Evolutionary conservation across 2,888 invertebrate species (phyloP), one percentile per base, ranked within the genome.

Genomic region (Gasteruption jaculator): DNA sequence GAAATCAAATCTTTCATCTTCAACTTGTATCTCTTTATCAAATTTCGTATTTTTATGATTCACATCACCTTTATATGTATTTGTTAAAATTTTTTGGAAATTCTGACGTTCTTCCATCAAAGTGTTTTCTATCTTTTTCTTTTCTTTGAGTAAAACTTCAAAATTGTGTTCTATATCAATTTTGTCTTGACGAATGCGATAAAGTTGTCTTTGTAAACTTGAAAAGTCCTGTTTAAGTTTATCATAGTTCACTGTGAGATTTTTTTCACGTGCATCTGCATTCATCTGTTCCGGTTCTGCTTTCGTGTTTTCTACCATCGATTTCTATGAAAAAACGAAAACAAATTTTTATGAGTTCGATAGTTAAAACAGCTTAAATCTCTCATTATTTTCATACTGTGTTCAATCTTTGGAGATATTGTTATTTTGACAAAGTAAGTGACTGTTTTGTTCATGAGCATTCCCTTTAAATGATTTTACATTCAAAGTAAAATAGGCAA

Each of bases 121-220:
- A 15, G 4, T 4, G 6, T 26, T 38, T 14, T n/a, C 15, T 18
- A 22, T 19, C 6, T 10, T 3, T 19, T 14, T 24, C 19, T 35
- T 27, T 14, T 27, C 20, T 19, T 19, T 18, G 10, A 37, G 5
- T n/a, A 37, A 11, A 7, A 10, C 1, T 27, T 27, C 18, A 5
- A 25, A 8, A 21, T 1, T 11, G 3, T 22, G 5, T 11, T 11
- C 20, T 14, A 7, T 18, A 5, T 20, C 22, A 2, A 10, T 8
- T 38, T 30, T 30, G 20, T 38, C 38, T 21, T 30, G 15, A 21
- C 16, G 8, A 21, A 15, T 24, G 4, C 12, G 16, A 25, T 10
- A 16, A 25, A 2, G 11, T 15, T 3, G 8, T 24, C n/a, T 12
- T 21, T 6, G 8, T 5, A 12, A 3, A 5, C 15, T 15, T 35